Base-by-base conservation (phyloP, 1,140 invertebrate genomes). In the Cyclina sinensis region DNA sequence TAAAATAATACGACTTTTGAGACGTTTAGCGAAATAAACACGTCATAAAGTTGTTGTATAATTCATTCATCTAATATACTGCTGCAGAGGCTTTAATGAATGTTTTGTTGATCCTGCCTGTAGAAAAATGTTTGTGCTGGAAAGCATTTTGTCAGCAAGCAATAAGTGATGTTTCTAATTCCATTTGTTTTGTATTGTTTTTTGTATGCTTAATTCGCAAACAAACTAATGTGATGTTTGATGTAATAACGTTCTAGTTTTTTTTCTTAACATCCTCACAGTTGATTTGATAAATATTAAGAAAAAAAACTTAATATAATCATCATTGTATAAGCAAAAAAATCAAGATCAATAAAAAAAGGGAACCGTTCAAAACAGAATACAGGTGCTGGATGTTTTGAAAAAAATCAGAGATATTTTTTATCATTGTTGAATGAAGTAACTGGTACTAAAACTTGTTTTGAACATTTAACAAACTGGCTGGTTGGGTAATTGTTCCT, bases 71-170 rank as follows among this genome's bases (percentile, higher is more conserved):
- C 2, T 27, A 37, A 30, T 37, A 37, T 2, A 70, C 12, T 18
- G 16, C 35, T 39, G 35, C 35, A 7, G 35, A n/a, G 16, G 65
- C 65, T 70, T 70, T 39, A 78, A 78, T 78, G 74, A 78, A 78
- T 78, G 74, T 54, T 43, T 14, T 78, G 74, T 51, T 54, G 16
- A 37, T 5, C 30, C 48, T 51, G 74, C 65, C 18, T 70, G 43
- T 16, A 37, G 37, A 32, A 70, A 18, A 21, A 4, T 37, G 65
- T 37, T 37, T 70, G 65, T n/a, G 65, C 32, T 16, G 21, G 5
- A 18, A 3, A 37, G 65, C 65, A 37, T 70, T 24, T 62, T 4
- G 57, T 27, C n/a, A 4, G 9, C 9, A 27, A 27, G 51, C 5
- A 70, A 37, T 18, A 18, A 70, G 3, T 70, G 1, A n/a, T 70